These are phyloP conservation scores for Myiopsitta monachus DNA, from an alignment of 2,113 vertebrate genomes.

Conservation along the genomic window DNA sequence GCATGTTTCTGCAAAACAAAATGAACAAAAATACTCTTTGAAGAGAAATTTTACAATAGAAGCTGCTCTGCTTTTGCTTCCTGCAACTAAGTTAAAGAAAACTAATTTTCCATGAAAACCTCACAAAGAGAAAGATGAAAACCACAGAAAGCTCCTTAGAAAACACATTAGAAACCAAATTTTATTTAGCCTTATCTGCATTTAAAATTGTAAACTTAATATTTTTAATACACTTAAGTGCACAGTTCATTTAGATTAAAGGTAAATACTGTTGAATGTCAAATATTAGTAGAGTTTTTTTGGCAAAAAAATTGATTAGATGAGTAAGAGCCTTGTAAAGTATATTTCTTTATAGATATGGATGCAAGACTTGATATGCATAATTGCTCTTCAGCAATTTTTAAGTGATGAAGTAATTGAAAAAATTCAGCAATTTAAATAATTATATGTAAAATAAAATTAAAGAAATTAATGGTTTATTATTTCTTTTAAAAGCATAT, in stretches of 20 bases:
- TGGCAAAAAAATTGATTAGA: neutral
- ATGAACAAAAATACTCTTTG: neutral
- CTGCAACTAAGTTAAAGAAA: neutral
- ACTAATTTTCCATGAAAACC: neutral
- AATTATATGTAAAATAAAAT: neutral
- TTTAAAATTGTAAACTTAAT: slow-evolving; percentile 2
- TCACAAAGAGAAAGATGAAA: neutral
- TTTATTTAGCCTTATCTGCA: neutral
- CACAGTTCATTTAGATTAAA: slow-evolving; percentile 34
- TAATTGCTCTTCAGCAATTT: neutral
- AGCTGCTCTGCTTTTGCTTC: neutral
- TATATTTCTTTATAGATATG: neutral
- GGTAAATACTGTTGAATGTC: slow-evolving; percentile 6
- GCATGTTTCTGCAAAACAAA: neutral
- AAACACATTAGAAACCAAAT: slow-evolving; percentile 7
- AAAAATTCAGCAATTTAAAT: neutral
- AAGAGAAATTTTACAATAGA: neutral
- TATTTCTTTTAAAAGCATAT: neutral
- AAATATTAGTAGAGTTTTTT: neutral
- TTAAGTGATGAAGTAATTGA: neutral
- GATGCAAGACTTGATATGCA: neutral
- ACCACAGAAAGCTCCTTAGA: neutral
- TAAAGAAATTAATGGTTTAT: neutral
- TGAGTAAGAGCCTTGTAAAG: neutral
- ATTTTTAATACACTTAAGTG: neutral